Percentiles rank a stretch among this genome's conserved stretches.
Conservation (phyloP, 2,113 vertebrate genomes). For the Macrotus californicus region DNA sequence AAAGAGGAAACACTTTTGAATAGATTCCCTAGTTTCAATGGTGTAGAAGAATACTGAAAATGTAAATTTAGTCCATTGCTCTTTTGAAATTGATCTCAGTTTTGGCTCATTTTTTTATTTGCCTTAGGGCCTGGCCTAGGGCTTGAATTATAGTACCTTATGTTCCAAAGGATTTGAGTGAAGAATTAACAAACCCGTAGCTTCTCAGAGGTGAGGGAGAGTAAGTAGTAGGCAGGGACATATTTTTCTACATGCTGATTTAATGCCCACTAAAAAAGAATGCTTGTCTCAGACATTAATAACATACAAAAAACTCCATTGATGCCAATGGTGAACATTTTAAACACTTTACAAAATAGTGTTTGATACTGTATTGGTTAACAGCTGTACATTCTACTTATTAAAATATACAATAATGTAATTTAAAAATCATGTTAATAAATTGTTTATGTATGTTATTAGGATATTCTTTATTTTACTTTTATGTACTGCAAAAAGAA, state of each 20-base stretch:
- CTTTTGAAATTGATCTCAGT: background rate
- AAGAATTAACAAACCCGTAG: background rate
- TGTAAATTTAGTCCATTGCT: background rate
- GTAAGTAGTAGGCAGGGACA: background rate
- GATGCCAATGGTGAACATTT: background rate
- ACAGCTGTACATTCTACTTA: background rate
- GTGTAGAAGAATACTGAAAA: conserved; percentile 4
- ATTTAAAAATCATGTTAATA: background rate
- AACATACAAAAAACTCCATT: background rate
- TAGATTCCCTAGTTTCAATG: background rate
- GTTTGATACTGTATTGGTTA: background rate
- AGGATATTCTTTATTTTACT: background rate
- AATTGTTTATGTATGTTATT: background rate
- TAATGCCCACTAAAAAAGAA: background rate
- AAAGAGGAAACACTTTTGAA: background rate
- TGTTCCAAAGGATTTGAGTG: background rate
- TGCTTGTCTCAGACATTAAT: background rate
- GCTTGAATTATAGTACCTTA: background rate
- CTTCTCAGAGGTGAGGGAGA: background rate
- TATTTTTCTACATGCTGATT: background rate
- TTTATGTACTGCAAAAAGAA: background rate
- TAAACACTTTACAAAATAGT: conserved; percentile 1
- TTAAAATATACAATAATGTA: background rate
- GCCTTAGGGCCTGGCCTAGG: background rate
- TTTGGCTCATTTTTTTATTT: background rate